A percentile compares a stretch with the other conserved stretches of the same genome.
Evolutionary conservation across 2,113 vertebrate genomes (phyloP).

Genomic region (Rostratula benghalensis): DNA sequence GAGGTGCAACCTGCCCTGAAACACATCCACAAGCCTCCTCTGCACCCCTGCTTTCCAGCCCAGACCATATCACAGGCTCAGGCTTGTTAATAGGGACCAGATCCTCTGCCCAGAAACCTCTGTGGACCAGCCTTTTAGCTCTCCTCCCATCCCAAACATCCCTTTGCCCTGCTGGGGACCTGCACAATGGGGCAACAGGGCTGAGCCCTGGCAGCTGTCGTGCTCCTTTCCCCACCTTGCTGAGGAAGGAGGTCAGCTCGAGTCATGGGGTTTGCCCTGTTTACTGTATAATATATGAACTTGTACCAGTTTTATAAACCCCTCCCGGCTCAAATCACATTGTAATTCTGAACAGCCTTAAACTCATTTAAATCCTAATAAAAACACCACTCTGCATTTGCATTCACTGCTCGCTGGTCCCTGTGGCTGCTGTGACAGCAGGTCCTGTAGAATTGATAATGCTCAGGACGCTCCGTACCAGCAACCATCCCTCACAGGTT

Average conservation of each 20-base stretch:
- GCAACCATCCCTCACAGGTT: not conserved
- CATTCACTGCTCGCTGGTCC: conserved; percentile 14
- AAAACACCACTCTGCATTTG: conserved; percentile 56
- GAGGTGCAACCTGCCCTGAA: not conserved
- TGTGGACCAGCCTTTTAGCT: not conserved
- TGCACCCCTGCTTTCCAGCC: not conserved
- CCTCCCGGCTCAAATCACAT: conserved; percentile 46
- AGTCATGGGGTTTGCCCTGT: not conserved
- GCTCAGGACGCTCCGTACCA: not conserved
- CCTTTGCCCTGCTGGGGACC: not conserved
- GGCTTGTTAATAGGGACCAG: not conserved
- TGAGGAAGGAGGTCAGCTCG: not conserved
- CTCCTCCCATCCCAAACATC: not conserved
- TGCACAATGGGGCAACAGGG: rapidly evolving
- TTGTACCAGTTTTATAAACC: conserved; percentile 32
- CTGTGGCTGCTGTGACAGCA: not conserved
- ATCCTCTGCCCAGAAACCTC: not conserved
- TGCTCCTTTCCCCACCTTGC: not conserved
- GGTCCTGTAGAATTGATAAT: conserved; percentile 39
- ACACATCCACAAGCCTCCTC: not conserved
- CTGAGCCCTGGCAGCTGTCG: not conserved
- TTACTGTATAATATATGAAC: conserved; percentile 39
- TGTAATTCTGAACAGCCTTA: conserved; percentile 66
- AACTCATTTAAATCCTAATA: conserved; percentile 71
- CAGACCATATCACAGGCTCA: not conserved